Evolutionary conservation across 2,113 vertebrate genomes (phyloP).

Genomic region (Aptenodytes forsteri): DNA sequence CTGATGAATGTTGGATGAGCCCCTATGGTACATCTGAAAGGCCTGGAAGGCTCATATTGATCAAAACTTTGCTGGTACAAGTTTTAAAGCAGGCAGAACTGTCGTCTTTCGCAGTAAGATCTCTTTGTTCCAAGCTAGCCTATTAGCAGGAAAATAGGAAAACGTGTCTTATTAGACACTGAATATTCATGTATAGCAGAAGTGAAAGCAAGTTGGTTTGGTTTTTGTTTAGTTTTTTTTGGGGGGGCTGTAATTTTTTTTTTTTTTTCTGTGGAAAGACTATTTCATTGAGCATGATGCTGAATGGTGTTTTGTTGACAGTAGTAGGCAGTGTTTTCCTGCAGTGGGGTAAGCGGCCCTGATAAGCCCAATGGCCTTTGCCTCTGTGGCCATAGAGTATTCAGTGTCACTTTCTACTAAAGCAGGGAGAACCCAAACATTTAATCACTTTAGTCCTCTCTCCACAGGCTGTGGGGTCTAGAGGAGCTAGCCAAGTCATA

Average conservation of each 20-base stretch:
- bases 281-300: not conserved
- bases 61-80: not conserved
- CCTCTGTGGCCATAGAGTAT: not conserved
- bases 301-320: not conserved
- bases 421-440: not conserved
- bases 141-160: not conserved
- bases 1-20: not conserved
- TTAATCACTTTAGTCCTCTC: not conserved
- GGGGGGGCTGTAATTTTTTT: fast-evolving
- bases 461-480: not conserved
- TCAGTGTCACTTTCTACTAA: not conserved
- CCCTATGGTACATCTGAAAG: not conserved
- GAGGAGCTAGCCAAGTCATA: not conserved
- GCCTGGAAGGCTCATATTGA: not conserved
- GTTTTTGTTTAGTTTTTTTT: not conserved
- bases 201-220: not conserved
- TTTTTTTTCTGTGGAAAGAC: not conserved
- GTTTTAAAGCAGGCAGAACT: not conserved
- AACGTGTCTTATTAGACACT: not conserved
- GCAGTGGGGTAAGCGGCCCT: not conserved
- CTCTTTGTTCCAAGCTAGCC: not conserved
- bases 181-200: not conserved
- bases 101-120: not conserved
- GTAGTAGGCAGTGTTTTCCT: not conserved
- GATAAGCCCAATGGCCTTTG: not conserved